Base-by-base conservation (phyloP, 23 tunicate species). In the Diplosoma virens region DNA sequence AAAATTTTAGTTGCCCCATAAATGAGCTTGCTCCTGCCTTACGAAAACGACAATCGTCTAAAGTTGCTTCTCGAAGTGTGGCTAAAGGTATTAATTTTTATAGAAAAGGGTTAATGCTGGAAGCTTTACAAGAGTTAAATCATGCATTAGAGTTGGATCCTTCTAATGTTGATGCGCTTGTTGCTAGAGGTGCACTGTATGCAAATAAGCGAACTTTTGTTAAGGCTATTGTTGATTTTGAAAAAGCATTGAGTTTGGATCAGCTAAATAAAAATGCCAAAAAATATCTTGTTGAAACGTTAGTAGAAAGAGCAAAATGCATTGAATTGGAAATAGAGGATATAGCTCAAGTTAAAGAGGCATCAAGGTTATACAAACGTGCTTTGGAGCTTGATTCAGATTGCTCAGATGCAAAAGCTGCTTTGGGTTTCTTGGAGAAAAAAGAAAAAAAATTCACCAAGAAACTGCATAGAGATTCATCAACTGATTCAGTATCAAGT, bases 161-260 rank as follows among this genome's bases (percentile, higher is more conserved):
- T 6, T 50, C 65, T 47, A 89, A 95, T 68, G 93, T 89, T 25
- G 93, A 95, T 79, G 99, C 92, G 2, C 47, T 95, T 35, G 99
- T 95, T 59, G 99, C 96, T 0, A 75, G 93, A 26, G 99, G 99
- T 14, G 99, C 99, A 2, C 37, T 95, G 11, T 95, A 89, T 81
- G 90, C 94, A 0, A 84, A 92, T 47, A 79, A 91, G 32, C 73
- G 77, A 11, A 61, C 85, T 2, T 88, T 76, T 59, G 32, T 75
- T 2, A 76, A 78, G 67, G 99, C 99, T 0, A 84, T 92, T 58
- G 84, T 32, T 22, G 93, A 85, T 66, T 85, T 95, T 65, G 96
- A 89, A 78, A 45, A 33, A 17, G 99, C 99, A 0, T 47, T 89
- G 14, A 73, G 76, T 37, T 28, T 79, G 5, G 93, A 95, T 17